Evolutionary conservation across 2,113 vertebrate species (phyloP).

Genomic region (Hymenochirus boettgeri): DNA sequence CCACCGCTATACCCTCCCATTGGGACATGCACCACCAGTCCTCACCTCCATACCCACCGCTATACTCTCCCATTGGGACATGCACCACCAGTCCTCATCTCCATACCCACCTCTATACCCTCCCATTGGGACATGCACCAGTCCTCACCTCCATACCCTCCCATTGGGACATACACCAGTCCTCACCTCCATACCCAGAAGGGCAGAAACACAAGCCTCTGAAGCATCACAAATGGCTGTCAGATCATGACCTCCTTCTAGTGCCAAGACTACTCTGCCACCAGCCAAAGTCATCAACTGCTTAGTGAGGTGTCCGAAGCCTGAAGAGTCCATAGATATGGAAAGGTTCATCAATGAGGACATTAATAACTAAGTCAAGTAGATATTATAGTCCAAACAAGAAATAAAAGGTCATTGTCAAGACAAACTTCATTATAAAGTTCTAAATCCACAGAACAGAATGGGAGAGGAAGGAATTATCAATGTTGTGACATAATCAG

Average conservation of each 20-base stretch:
- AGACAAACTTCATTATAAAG: too few relatives aligned
- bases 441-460: too few relatives aligned
- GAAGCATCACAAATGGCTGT: constrained; percentile 85
- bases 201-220: constrained; percentile 72
- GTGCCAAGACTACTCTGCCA: constrained; percentile 76
- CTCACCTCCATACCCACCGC: constrained; percentile 77
- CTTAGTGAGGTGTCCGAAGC: constrained; percentile 80
- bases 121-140: background rate
- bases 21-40: background rate
- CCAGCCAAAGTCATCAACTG: constrained; percentile 80
- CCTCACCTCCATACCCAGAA: constrained; percentile 77
- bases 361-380: too few relatives aligned
- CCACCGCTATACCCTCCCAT: constrained; percentile 51
- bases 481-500: too few relatives aligned
- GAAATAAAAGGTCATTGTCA: too few relatives aligned
- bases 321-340: constrained; percentile 46
- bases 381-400: too few relatives aligned
- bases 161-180: background rate
- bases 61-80: too few relatives aligned
- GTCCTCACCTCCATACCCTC: constrained; percentile 69
- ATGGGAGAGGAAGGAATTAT: too few relatives aligned
- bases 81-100: constrained; percentile 49
- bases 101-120: too few relatives aligned
- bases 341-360: too few relatives aligned
- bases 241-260: constrained; percentile 83